Base-by-base conservation (phyloP, 64 coral and sea anemone species). In the Pocillopora damicornis region DNA sequence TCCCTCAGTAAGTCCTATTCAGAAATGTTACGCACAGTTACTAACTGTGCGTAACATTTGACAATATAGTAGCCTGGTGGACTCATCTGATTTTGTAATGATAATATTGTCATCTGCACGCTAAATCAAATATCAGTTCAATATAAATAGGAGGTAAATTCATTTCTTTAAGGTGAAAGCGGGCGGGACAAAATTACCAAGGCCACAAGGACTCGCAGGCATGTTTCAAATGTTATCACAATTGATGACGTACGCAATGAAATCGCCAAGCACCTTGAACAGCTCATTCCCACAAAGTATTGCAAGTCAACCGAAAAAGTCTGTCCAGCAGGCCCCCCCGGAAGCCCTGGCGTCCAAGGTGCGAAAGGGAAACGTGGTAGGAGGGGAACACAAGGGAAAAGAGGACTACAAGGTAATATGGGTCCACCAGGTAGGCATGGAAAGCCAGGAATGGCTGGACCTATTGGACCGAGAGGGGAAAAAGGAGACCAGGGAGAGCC, bases 271-370 rank as follows among this genome's bases (percentile, higher is more conserved):
- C 77, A 79, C 9, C 26, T 79, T 62, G 8, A 26, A 60, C 77
- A 62, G 25, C 77, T 79, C 1, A 20, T 62, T 11, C 77, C 25
- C 2, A 14, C 18, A 23, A 90, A 83, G 34, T 83, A 75, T 16
- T 83, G 88, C 74, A 82, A 72, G 73, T 36, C 88, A 56, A 90
- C 23, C 22, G 78, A 82, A 17, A 58, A 90, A 30, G 58, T 83
- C 59, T 90, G 88, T 26, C 36, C 61, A n/a, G 56, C n/a, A 26
- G 56, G 56, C 18, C 76, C 88, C 11, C 88, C 88, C 58, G 77
- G 77, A 59, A 56, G 59, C 15, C 88, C 42, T 71, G 88, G 88
- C 15, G 11, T 13, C 18, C 35, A 11, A 36, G 88, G 88, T 62
- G 60, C 17, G n/a, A 74, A 82, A 36, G 88, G 88, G 0, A 35